Evolutionary conservation across 1,140 invertebrate genomes (phyloP).

Genomic region (Hypothenemus hampei): DNA sequence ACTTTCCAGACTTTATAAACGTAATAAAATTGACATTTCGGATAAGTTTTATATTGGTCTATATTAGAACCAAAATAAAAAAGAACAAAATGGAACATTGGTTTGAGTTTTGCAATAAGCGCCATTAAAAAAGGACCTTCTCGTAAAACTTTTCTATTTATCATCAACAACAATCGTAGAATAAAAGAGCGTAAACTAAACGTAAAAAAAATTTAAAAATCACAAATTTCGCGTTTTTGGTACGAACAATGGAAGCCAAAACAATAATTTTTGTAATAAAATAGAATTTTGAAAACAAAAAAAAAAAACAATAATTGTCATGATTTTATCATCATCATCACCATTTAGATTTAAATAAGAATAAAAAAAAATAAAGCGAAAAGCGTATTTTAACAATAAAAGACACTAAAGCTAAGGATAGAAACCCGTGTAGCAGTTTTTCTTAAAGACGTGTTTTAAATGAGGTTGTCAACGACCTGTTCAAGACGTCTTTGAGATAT

Average conservation of each 20-base stretch:
- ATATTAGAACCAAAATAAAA: too few relatives aligned
- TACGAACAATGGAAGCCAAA: constrained; percentile 40
- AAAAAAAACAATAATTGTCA: constrained; percentile 35
- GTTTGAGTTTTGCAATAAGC: constrained; percentile 18
- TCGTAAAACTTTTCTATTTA: constrained; percentile 29
- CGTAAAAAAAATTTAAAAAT: constrained; percentile 30
- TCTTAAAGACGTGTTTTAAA: too few relatives aligned
- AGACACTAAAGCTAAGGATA: constrained; percentile 24
- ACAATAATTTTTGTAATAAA: constrained; percentile 27
- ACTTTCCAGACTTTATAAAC: too few relatives aligned
- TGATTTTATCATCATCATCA: constrained; percentile 36
- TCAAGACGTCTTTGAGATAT: too few relatives aligned
- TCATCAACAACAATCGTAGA: constrained; percentile 43
- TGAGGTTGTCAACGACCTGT: too few relatives aligned
- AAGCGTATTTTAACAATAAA: too few relatives aligned
- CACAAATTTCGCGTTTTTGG: constrained; percentile 26
- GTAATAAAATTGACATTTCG: too few relatives aligned
- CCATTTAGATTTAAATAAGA: too few relatives aligned
- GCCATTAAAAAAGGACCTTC: constrained; percentile 30
- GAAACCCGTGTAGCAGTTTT: too few relatives aligned
- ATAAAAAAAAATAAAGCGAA: too few relatives aligned
- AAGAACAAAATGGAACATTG: neutral
- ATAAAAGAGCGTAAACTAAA: constrained; percentile 31
- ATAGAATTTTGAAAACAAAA: constrained; percentile 5
- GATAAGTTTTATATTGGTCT: too few relatives aligned